Percentiles rank a stretch among this genome's conserved stretches.
phyloP scores from a whole-genome alignment of 2,113 vertebrate genomes.

The Sinocyclocheilus anshuiensis region DNA sequence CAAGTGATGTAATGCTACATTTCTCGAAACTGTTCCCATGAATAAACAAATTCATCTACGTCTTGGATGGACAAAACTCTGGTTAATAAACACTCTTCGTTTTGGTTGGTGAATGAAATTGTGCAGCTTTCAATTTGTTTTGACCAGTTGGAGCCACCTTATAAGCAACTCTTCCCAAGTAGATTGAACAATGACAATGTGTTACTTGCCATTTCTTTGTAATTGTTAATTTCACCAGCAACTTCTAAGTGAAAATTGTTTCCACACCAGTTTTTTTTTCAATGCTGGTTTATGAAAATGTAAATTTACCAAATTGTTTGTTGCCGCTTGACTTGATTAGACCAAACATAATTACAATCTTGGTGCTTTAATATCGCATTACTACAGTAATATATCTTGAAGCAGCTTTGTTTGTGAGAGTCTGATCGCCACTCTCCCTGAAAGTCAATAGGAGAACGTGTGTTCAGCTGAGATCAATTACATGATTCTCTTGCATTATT shows the following conservation, averaged over 20 bases:
- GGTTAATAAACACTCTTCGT: background rate
- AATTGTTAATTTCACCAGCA: no score
- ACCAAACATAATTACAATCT: background rate
- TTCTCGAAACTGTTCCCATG: background rate
- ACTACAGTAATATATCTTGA: constrained; percentile 21
- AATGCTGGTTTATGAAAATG: background rate
- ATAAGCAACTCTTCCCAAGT: background rate
- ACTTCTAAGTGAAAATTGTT: background rate
- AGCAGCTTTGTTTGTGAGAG: constrained; percentile 25
- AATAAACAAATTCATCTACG: no score
- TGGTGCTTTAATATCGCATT: background rate
- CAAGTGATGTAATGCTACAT: background rate
- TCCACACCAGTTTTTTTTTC: background rate
- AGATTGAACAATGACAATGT: no score
- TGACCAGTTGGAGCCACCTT: background rate
- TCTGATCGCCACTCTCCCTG: constrained; percentile 17
- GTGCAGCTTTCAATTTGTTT: background rate
- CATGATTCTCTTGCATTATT: constrained; percentile 6
- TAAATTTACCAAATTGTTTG: background rate
- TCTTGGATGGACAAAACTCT: background rate
- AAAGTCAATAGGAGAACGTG: constrained; percentile 20
- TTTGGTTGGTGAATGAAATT: background rate
- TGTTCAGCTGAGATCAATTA: constrained; percentile 9
- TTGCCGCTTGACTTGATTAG: background rate
- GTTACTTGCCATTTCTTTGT: no score